phyloP scores from a whole-genome alignment of 1,140 invertebrate genomes.

The Ladona fulva region DNA sequence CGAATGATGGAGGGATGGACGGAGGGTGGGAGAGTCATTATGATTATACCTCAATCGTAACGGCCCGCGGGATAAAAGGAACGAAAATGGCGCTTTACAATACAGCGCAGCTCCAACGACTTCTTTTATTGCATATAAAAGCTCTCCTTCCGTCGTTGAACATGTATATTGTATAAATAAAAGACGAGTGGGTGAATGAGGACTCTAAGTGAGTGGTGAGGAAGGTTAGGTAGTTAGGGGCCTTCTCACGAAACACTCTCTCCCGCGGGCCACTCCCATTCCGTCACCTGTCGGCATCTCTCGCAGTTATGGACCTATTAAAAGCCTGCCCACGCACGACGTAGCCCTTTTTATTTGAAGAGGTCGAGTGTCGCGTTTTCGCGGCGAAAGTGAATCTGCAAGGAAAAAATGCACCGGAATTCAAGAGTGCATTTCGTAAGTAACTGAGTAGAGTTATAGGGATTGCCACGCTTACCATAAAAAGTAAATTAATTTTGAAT shows the following conservation, averaged over 20 bases:
- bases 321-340: background rate
- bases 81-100: background rate
- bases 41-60: background rate
- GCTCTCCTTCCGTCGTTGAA: background rate
- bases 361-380: too few species aligned
- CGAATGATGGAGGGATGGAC: background rate
- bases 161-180: constrained; percentile 8
- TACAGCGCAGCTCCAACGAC: background rate
- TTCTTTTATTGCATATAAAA: constrained; percentile 4
- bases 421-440: too few species aligned
- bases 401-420: too few species aligned
- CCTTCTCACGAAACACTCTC: too few species aligned
- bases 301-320: background rate
- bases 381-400: too few species aligned
- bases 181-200: background rate
- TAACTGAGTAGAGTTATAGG: too few species aligned
- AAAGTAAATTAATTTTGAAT: too few species aligned
- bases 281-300: background rate
- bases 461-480: too few species aligned
- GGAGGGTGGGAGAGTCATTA: background rate
- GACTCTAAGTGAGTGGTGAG: too few species aligned
- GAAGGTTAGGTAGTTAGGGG: too few species aligned
- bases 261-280: background rate
- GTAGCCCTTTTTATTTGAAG: too few species aligned
- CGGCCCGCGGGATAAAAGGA: background rate